Evolutionary conservation across 1,140 invertebrate genomes (phyloP), one percentile per base, ranked within the genome.

Genomic region (Monomorium pharaonis): DNA sequence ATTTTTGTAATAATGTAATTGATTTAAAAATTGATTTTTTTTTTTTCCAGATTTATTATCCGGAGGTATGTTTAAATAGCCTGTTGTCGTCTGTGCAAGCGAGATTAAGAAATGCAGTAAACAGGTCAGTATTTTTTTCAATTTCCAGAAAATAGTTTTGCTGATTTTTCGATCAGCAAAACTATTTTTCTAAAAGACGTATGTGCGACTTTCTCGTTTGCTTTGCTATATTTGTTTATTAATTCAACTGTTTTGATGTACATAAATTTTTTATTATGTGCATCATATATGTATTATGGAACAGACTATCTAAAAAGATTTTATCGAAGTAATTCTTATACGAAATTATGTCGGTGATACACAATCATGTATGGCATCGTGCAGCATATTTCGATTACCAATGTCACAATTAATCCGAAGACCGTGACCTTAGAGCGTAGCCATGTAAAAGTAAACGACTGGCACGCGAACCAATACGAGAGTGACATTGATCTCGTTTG

Each of bases 351-450:
- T 14, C 7, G 42, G 10, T 42, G 44, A 24, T n/a, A n/a, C n/a
- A n/a, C 18, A 80, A 69, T 67, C 42, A 16, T 30, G 37, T 27
- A 30, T 16, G 14, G 30, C 62, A 24, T 14, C 14, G 21, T 42
- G 21, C n/a, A n/a, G n/a, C n/a, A 54, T 69, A 67, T n/a, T 80
- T 42, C 7, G 47, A 80, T 80, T 51, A 80, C 2, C 33, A 56
- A 18, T 21, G 21, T 80, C 27, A 6, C n/a, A 80, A 69, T 80
- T 80, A 80, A 69, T 3, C 2, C 47, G 21, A 69, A 69, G 33
- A 37, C 49, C 76, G 18, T 54, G 76, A 67, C 30, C 33, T 69
- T n/a, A 42, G 33, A 30, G 12, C 24, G 33, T 56, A 33, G 24
- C 27, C 10, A 30, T 27, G 16, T 44, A 60, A 56, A 75, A 65